A percentile compares a stretch with the other conserved stretches of the same genome.
Conservation (phyloP, 2,888 invertebrate genomes). For the Pollenia amentaria region DNA sequence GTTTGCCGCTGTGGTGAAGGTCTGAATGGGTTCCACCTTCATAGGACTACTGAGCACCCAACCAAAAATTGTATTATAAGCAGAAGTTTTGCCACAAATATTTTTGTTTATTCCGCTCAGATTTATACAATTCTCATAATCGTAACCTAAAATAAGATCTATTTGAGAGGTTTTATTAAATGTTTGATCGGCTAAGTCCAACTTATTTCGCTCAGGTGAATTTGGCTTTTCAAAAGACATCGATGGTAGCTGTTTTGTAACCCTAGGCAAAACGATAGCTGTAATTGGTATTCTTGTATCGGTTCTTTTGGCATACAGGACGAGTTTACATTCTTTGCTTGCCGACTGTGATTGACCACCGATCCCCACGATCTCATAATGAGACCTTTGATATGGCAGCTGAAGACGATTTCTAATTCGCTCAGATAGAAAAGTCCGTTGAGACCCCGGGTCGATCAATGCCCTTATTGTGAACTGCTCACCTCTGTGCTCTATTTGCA, state of each 20-base stretch:
- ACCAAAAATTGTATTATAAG: not conserved
- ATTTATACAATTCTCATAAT: not conserved
- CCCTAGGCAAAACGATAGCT: not conserved
- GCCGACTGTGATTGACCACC: not conserved
- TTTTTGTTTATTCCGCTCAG: not conserved
- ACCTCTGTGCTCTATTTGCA: too few relatives aligned
- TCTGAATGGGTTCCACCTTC: not conserved
- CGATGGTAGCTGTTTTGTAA: not conserved
- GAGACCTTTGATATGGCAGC: not conserved
- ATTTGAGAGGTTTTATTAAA: not conserved
- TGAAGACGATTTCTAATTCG: not conserved
- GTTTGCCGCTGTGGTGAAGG: not conserved
- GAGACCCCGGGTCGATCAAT: not conserved
- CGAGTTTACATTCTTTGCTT: not conserved
- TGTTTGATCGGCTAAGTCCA: too few relatives aligned
- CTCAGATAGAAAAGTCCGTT: not conserved
- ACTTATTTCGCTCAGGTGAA: not conserved
- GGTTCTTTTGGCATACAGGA: not conserved
- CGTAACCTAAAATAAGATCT: not conserved
- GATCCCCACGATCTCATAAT: not conserved
- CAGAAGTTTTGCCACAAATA: not conserved
- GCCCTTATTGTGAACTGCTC: too few relatives aligned
- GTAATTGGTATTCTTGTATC: not conserved
- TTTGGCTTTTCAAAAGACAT: not conserved
- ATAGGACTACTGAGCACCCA: constrained; percentile 5